Base-by-base conservation (phyloP, 2,797 vertebrate species). In the Semaprochilodus insignis region DNA sequence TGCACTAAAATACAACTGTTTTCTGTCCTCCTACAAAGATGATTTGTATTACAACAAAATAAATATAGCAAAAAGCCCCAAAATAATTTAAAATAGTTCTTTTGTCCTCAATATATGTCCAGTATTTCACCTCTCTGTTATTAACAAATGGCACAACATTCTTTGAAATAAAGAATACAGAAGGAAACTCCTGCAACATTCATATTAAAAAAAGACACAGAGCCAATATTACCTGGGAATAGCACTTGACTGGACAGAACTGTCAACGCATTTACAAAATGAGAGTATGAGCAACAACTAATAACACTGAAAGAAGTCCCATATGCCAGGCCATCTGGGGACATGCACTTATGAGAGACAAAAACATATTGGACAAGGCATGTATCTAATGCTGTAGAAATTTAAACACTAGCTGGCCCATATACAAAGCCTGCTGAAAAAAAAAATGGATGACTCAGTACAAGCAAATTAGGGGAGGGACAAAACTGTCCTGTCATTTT, bases 61-160 rank as follows among this genome's bases (percentile, higher is more conserved):
- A 99, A 99, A 99, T 98, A 99, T 97, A 95, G 97, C 97, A 98
- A 97, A 95, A 98, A 97, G 97, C 95, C 96, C 95, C 96, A 98
- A 99, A 99, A 99, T 99, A 99, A 98, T 99, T 99, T 99, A 97
- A 98, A 97, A 97, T 98, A 97, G 97, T 97, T 98, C 95, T 98
- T 88, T 97, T 93, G 96, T 95, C 34, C 6, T 72, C 23, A 95
- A 97, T 98, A 99, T 98, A 97, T 97, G 96, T 97, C 97, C 95
- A 96, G 95, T 99, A 97, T 95, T 98, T 98, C 27, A 4, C 27
- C 95, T 98, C 96, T 98, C 97, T 97, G 96, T 96, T 99, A 98
- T 98, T 97, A 97, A 98, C 97, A 99, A 97, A 99, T 99, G 97
- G 97, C 97, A 98, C 97, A 97, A 97, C 96, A 96, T 97, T 97